Percentiles rank a stretch among this genome's conserved stretches.
Evolutionary conservation across 2,113 vertebrate species (phyloP).

Genomic region (Chaenogobius annularis): DNA sequence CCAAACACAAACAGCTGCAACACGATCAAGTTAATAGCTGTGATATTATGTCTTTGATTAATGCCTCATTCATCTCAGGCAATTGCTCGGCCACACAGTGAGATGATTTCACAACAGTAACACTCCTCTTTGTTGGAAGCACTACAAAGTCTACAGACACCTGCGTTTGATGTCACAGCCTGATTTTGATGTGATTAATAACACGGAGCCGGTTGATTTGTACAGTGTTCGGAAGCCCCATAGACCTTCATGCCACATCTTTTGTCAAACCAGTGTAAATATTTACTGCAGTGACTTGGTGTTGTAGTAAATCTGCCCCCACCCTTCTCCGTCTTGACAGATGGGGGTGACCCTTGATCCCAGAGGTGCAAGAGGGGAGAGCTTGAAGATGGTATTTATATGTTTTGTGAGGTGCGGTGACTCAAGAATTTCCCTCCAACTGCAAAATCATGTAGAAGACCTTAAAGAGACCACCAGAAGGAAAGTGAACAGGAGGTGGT

Average conservation of each 20-base stretch:
- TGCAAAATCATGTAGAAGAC: constrained; percentile 36
- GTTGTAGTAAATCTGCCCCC: constrained; percentile 69
- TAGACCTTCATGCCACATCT: constrained; percentile 57
- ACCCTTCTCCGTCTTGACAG: constrained; percentile 65
- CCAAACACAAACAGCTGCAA: constrained; percentile 39
- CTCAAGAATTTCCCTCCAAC: constrained; percentile 40
- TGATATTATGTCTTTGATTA: constrained; percentile 54
- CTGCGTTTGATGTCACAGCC: constrained; percentile 32
- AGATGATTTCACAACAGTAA: constrained; percentile 37
- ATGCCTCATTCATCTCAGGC: constrained; percentile 48
- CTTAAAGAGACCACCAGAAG: constrained; percentile 44
- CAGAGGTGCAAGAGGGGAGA: constrained; percentile 60
- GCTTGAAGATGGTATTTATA: constrained; percentile 51
- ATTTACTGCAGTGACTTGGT: constrained; percentile 70
- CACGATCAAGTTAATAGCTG: constrained; percentile 36
- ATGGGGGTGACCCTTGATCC: constrained; percentile 67
- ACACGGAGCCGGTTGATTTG: constrained; percentile 53
- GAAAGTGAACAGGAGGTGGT: background rate
- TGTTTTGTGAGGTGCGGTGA: constrained; percentile 31
- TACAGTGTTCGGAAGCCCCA: constrained; percentile 42
- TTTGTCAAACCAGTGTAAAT: constrained; percentile 72
- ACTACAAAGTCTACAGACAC: constrained; percentile 44
- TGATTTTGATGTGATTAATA: constrained; percentile 54
- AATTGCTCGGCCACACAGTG: constrained; percentile 43
- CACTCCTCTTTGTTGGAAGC: constrained; percentile 43